Evolutionary conservation across 2,888 invertebrate genomes (phyloP), one percentile per base, ranked within the genome.

Genomic region (Drosophila kanekoi): DNA sequence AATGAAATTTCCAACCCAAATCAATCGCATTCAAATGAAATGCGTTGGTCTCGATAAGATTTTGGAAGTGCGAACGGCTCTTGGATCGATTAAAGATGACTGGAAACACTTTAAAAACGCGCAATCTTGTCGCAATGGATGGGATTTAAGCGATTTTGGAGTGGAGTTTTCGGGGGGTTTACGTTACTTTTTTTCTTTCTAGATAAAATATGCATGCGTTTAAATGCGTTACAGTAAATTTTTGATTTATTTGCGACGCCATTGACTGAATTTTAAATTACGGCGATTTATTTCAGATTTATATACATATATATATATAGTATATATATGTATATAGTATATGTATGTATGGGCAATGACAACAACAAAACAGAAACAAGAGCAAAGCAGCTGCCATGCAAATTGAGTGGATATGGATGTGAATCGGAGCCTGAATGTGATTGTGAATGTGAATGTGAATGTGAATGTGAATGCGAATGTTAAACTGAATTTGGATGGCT

Each of bases 221-320:
- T 82, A 85, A 83, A 83, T 83, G 82, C 83, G 85, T 83, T 83
- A 81, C 83, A 85, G 82, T 83, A 85, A 81, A 83, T 82, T 77
- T 83, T 82, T 83, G 83, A 83, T 83, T 83, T 83, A 83, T 83
- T 83, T 83, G 83, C 85, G 66, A 82, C 85, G 82, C 85, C 85
- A 82, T 73, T 83, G 83, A 85, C 85, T 83, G 83, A 82, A 83
- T 83, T 83, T 85, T 72, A 85, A 81, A 83, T 82, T 77, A 81
- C 81, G 64, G 40, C 82, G 81, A 83, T 83, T 83, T 85, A 85
- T 85, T 75, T 75, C 83, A 62, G 69, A 85, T 79, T 81, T 85
- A 64, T 75, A 67, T 61, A 63, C 41, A 51, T 38, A 23, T 23
- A 23, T 23, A 23, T 8, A 23, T 23, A 23, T 23, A 23, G 23